A percentile compares a stretch with the other conserved stretches of the same genome.
These are phyloP conservation scores for Sphenodon punctatus DNA, from an alignment of 2,797 vertebrate genomes.

Conservation along the genomic window DNA sequence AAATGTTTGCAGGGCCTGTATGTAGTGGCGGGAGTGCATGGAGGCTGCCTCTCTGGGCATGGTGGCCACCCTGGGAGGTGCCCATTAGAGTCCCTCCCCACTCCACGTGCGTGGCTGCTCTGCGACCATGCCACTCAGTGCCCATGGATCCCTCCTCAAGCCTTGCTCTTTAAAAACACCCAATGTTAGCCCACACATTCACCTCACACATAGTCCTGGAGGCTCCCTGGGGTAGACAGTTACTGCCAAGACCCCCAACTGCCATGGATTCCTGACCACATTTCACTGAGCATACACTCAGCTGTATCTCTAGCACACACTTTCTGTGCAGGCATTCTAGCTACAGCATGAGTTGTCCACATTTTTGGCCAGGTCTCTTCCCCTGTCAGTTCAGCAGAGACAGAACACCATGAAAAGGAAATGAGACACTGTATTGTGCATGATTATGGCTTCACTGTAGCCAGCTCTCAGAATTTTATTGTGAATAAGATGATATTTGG, in stretches of 20 bases:
- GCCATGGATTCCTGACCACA: not conserved
- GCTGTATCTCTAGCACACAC: rapidly evolving
- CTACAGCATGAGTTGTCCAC: not conserved
- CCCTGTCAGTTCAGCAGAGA: not conserved
- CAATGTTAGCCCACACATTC: not conserved
- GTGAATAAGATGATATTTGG: not conserved
- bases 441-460: not conserved
- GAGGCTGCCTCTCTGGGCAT: too few relatives aligned
- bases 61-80: too few relatives aligned
- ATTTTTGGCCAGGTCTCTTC: not conserved
- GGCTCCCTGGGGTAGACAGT: not conserved
- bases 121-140: too few relatives aligned
- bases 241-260: not conserved
- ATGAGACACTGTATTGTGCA: not conserved
- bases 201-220: not conserved
- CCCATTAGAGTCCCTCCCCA: too few relatives aligned
- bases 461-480: not conserved
- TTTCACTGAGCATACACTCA: not conserved
- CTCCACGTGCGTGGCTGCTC: too few relatives aligned
- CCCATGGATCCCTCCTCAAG: too few relatives aligned
- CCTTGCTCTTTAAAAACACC: too few relatives aligned
- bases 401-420: too few relatives aligned
- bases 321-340: not conserved
- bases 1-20: too few relatives aligned
- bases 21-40: too few relatives aligned